Percentiles rank a stretch among this genome's conserved stretches.
Evolutionary conservation across 2,888 invertebrate genomes (phyloP).

Genomic region (Caenorhabditis sp.): DNA sequence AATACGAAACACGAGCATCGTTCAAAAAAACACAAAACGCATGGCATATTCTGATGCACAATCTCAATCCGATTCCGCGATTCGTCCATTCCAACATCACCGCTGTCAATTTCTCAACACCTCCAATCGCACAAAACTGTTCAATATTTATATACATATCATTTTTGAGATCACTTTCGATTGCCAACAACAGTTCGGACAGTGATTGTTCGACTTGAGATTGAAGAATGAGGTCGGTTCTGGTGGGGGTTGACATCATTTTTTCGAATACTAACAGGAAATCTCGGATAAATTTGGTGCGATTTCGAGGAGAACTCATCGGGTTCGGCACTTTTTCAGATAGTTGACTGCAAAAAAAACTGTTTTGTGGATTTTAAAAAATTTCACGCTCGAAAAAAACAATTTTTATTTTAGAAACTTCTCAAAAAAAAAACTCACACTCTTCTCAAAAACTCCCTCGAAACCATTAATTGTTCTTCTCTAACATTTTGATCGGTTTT

Average conservation of each 20-base stretch:
- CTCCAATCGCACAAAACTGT: slow-evolving; percentile 27
- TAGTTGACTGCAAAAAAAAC: slow-evolving; percentile 7
- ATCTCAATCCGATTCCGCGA: slow-evolving; percentile 13
- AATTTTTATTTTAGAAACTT: neutral
- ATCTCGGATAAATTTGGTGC: slow-evolving; percentile 25
- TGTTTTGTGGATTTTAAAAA: too few relatives aligned
- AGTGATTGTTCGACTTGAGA: slow-evolving; percentile 17
- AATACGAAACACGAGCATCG: slow-evolving; percentile 19
- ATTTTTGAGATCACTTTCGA: slow-evolving; percentile 25
- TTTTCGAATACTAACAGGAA: slow-evolving; percentile 23
- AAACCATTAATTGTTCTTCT: slow-evolving; percentile 12
- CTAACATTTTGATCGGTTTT: neutral
- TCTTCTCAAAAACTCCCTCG: slow-evolving; percentile 7
- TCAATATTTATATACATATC: slow-evolving; percentile 9
- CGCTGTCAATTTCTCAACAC: slow-evolving; percentile 10
- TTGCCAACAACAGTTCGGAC: slow-evolving; percentile 6
- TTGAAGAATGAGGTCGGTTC: slow-evolving; percentile 11
- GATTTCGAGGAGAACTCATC: slow-evolving; percentile 16
- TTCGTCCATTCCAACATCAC: slow-evolving; percentile 19
- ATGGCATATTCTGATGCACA: slow-evolving; percentile 28
- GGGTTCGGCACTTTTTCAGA: slow-evolving; percentile 14
- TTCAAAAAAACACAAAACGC: slow-evolving; percentile 19
- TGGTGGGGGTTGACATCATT: neutral
- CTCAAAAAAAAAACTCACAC: slow-evolving; percentile 5
- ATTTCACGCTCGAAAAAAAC: too few relatives aligned